Percentiles rank a stretch among this genome's conserved stretches.
Evolutionary conservation across 2,113 vertebrate genomes (phyloP).

Genomic region (Urocolius indicus): DNA sequence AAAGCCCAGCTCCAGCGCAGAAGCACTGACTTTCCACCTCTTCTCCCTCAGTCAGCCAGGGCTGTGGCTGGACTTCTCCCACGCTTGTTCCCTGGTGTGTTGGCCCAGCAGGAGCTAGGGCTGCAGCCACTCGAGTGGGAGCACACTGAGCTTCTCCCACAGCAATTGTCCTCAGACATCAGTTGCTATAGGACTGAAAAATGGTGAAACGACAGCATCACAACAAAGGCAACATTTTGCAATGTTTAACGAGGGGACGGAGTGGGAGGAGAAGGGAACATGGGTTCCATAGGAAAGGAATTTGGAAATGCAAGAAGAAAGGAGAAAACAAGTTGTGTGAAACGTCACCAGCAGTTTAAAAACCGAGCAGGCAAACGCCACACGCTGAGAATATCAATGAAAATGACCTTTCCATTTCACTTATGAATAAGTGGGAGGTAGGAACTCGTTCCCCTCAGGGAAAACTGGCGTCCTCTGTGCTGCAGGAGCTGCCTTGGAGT

Average conservation of each 20-base stretch:
- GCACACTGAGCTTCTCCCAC: neutral
- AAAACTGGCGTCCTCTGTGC: neutral
- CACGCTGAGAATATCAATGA: neutral
- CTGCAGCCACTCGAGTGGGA: neutral
- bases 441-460: neutral
- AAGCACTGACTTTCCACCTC: neutral
- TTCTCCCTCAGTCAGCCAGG: neutral
- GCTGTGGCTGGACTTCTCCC: neutral
- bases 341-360: neutral
- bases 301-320: constrained; percentile 40
- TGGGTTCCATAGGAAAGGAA: constrained; percentile 53
- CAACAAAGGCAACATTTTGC: constrained; percentile 70
- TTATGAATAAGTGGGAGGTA: neutral
- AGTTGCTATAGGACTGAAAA: constrained; percentile 16
- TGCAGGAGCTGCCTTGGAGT: neutral
- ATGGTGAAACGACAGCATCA: neutral
- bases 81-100: neutral
- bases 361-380: neutral
- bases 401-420: constrained; percentile 9
- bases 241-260: neutral
- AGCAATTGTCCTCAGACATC: neutral
- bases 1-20: neutral
- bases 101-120: neutral
- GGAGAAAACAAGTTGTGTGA: neutral
- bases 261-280: constrained; percentile 34